Conservation (phyloP, 2,888 invertebrate genomes). For the Empis stercorea region DNA sequence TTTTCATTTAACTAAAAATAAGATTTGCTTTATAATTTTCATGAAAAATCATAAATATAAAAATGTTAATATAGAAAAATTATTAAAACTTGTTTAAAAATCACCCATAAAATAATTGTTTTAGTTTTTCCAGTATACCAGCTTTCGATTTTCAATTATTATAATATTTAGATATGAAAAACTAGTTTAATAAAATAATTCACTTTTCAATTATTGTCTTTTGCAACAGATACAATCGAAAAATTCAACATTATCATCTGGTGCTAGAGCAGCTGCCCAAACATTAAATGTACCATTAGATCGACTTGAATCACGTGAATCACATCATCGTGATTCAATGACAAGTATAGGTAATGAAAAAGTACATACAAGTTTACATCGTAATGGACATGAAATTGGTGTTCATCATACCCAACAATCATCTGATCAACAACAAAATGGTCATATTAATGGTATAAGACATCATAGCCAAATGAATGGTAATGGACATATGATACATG, state of each 20-base stretch:
- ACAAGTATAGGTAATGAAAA: constrained; percentile 14
- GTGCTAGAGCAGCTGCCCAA: constrained; percentile 35
- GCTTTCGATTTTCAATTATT: no score
- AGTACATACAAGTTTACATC: neutral
- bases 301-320: constrained; percentile 31
- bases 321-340: constrained; percentile 20
- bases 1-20: no score
- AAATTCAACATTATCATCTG: constrained; percentile 33
- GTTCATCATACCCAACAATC: constrained; percentile 14
- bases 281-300: constrained; percentile 35
- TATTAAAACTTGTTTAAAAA: no score
- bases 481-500: constrained; percentile 2
- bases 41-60: no score
- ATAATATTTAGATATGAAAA: neutral
- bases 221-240: constrained; percentile 31
- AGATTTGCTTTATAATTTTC: no score
- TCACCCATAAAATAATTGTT: no score
- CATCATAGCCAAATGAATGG: constrained; percentile 7
- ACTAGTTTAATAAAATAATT: neutral
- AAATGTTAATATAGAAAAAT: no score
- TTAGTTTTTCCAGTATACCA: no score
- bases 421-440: constrained; percentile 16
- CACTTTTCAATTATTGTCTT: neutral
- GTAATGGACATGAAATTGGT: constrained; percentile 1
- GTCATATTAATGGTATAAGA: neutral